Evolutionary conservation across 2,113 vertebrate species (phyloP).

Genomic region (Helogale parvula): DNA sequence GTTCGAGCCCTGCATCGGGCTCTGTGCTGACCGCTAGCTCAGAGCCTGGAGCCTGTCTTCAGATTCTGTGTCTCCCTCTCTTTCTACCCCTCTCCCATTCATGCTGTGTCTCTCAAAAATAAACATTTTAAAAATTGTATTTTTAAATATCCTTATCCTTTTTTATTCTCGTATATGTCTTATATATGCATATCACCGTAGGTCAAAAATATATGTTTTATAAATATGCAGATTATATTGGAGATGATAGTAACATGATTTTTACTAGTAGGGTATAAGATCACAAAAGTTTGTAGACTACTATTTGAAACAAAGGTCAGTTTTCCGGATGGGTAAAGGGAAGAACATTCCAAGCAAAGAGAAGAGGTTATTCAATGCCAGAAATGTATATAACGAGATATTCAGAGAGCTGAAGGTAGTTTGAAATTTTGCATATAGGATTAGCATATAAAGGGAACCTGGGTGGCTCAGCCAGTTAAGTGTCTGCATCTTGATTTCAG

Average conservation of each 20-base stretch:
- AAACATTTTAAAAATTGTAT: too few relatives aligned
- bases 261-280: background rate
- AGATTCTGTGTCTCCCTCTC: too few relatives aligned
- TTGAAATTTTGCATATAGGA: constrained; percentile 7
- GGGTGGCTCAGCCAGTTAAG: too few relatives aligned
- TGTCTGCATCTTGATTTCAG: too few relatives aligned
- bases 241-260: background rate
- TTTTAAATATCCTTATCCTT: background rate
- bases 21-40: too few relatives aligned
- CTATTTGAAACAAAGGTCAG: constrained; percentile 15
- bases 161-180: background rate
- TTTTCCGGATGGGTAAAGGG: background rate
- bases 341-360: constrained; percentile 15
- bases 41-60: too few relatives aligned
- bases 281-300: background rate
- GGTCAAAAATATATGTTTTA: constrained; percentile 8
- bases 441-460: background rate
- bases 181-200: background rate
- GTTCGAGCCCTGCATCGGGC: too few relatives aligned
- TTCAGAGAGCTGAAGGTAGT: background rate
- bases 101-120: too few relatives aligned
- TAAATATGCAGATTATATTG: background rate
- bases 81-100: too few relatives aligned
- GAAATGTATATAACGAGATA: background rate
- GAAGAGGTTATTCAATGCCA: background rate